Evolutionary conservation across 2,113 vertebrate genomes (phyloP), one percentile per base, ranked within the genome.

Genomic region (Todiramphus chloris): DNA sequence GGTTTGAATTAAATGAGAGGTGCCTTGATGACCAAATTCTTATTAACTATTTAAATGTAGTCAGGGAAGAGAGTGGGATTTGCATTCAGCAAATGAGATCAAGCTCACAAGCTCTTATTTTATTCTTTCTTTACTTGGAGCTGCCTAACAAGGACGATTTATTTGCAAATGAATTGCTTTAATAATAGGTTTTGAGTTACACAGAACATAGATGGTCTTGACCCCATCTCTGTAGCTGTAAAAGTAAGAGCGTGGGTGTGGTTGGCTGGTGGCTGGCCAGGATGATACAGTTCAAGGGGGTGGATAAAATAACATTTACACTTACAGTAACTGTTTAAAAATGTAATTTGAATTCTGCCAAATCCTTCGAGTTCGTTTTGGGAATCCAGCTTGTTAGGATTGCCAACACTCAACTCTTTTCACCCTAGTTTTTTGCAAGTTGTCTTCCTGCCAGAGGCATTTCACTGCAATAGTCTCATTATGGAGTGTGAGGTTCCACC

Each of bases 241-340:
- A 58, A 92, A 96, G 96, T 89, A 89, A 75, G 79, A 79, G 85
- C 3, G 35, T 95, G 96, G 97, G 97, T 96, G 97, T 91, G 91
- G 94, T 79, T 93, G 82, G 37, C 67, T 97, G 89, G 89, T 95
- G 78, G 89, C 46, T 53, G 48, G 93, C 97, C 97, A 97, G 93
- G 87, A 94, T 87, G 93, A 95, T 83, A 73, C 69, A 93, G 90
- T 84, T 86, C 60, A 92, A 97, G 96, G 91, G 87, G 96, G 96
- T 0, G 96, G 97, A 95, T 96, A 94, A 96, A 97, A 97, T 96
- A 97, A 97, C 93, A 96, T 97, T 97, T 96, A 96, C 92, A 86
- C 96, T 96, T 94, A 95, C 59, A 95, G 89, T 96, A 97, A 97
- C 96, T 69, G 63, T 87, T 95, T 89, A 96, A 95, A 97, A 97